phyloP scores from a whole-genome alignment of 2,113 vertebrate genomes.

The Lipotes vexillifer region DNA sequence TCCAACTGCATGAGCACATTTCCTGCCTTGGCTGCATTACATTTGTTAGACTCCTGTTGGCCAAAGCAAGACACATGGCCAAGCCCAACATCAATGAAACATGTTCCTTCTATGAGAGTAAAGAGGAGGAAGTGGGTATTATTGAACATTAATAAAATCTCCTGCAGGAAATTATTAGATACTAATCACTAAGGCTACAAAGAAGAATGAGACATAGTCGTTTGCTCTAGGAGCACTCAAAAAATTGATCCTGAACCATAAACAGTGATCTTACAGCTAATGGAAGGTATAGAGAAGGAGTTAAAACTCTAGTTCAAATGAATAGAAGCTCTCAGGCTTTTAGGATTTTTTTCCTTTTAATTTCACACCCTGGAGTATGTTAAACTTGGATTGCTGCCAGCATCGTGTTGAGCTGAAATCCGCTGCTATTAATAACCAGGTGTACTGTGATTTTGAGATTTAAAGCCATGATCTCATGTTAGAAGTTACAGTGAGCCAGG shows the following conservation, averaged over 20 bases:
- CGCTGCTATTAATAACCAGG: conserved; percentile 50
- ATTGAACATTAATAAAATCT: not conserved
- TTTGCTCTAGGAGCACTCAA: not conserved
- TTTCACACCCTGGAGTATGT: conserved; percentile 55
- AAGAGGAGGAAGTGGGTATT: not conserved
- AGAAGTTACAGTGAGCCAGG: conserved; percentile 11
- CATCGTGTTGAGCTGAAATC: conserved; percentile 36
- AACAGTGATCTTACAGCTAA: not conserved
- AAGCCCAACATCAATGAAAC: not conserved
- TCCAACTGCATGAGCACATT: not conserved
- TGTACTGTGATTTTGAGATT: conserved; percentile 51
- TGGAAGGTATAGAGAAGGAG: not conserved
- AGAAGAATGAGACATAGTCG: not conserved
- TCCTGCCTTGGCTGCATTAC: not conserved
- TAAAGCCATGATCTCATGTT: conserved; percentile 49
- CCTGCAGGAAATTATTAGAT: not conserved
- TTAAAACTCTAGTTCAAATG: not conserved
- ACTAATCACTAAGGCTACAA: not conserved
- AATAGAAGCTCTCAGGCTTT: not conserved
- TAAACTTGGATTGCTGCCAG: conserved; percentile 52
- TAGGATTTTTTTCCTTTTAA: conserved; percentile 38
- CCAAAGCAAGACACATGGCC: not conserved
- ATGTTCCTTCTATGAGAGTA: not conserved
- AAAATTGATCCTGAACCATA: not conserved
- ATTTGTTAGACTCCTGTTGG: not conserved